A percentile compares a stretch with the other conserved stretches of the same genome.
Conservation (phyloP, 2,888 invertebrate genomes). For the Arge pagana region DNA sequence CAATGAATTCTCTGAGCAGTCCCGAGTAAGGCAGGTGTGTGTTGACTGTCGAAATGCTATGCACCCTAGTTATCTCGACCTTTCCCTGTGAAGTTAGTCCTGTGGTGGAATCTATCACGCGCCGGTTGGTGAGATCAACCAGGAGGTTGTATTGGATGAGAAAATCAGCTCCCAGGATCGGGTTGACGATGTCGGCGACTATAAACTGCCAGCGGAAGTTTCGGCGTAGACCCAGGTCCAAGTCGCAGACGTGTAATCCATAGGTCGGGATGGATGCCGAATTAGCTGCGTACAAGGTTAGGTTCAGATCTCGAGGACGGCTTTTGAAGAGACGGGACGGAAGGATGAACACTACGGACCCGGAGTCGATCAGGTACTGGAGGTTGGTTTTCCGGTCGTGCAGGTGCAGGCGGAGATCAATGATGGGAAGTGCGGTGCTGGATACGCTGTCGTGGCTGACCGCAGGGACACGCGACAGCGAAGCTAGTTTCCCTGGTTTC, state of each 20-base stretch:
- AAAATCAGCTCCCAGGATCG: slow-evolving; percentile 28
- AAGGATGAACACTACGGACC: slow-evolving; percentile 27
- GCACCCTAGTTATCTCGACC: not conserved
- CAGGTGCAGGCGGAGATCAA: too few species aligned
- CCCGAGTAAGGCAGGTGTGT: slow-evolving; percentile 2
- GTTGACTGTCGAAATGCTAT: slow-evolving; percentile 18
- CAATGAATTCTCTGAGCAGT: slow-evolving; percentile 8
- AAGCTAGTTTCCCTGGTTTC: not conserved
- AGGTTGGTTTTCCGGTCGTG: not conserved
- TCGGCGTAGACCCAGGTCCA: slow-evolving; percentile 30
- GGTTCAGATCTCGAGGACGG: not conserved
- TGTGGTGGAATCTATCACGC: slow-evolving; percentile 24
- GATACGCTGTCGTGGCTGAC: not conserved
- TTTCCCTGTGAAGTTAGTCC: slow-evolving; percentile 16
- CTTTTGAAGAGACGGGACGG: slow-evolving; percentile 10
- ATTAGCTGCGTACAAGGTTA: slow-evolving; percentile 28
- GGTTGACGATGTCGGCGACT: slow-evolving; percentile 21
- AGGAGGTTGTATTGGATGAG: slow-evolving; percentile 19
- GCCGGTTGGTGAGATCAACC: slow-evolving; percentile 21
- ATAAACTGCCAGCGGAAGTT: slow-evolving; percentile 24
- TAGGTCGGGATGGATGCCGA: slow-evolving; percentile 19
- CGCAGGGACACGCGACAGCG: not conserved
- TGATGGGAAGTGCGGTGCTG: too few species aligned
- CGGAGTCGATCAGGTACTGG: slow-evolving; percentile 29
- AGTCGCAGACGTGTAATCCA: slow-evolving; percentile 2